Conservation (phyloP, 1,140 invertebrate genomes). For the Hyphantria cunea region DNA sequence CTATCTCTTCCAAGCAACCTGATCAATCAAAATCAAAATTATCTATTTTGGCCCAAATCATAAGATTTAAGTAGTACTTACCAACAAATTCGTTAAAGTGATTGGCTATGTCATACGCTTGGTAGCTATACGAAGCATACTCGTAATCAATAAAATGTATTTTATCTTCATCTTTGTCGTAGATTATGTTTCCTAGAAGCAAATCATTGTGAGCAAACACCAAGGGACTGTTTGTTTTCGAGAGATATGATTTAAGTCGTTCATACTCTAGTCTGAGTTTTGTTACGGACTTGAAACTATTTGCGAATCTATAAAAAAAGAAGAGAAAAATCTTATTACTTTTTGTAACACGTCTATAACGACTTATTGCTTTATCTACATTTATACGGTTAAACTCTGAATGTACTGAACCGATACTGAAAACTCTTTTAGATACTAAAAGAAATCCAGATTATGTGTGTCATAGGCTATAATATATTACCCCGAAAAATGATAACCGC, state of each 20-base stretch:
- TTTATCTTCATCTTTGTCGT: slow-evolving; percentile 86
- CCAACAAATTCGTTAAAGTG: slow-evolving; percentile 99
- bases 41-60: too few relatives aligned
- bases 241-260: slow-evolving; percentile 85
- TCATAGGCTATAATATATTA: too few relatives aligned
- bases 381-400: too few relatives aligned
- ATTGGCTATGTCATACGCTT: slow-evolving; percentile 98
- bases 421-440: too few relatives aligned
- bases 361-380: too few relatives aligned
- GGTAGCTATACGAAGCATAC: slow-evolving; percentile 96
- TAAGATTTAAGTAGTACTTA: slow-evolving; percentile 74
- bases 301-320: slow-evolving; percentile 85
- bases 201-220: slow-evolving; percentile 99
- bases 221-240: slow-evolving; percentile 87
- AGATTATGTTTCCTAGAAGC: slow-evolving; percentile 96
- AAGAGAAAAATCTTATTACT: slow-evolving; percentile 33
- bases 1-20: too few relatives aligned
- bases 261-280: slow-evolving; percentile 87
- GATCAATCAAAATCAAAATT: too few relatives aligned
- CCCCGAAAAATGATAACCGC: too few relatives aligned
- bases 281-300: slow-evolving; percentile 85
- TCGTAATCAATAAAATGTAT: slow-evolving; percentile 99
- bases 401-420: too few relatives aligned
- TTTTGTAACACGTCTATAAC: too few relatives aligned
- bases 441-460: too few relatives aligned